Evolutionary conservation across 2,797 vertebrate genomes (phyloP).

Genomic region (Tauraco hartlaubi): DNA sequence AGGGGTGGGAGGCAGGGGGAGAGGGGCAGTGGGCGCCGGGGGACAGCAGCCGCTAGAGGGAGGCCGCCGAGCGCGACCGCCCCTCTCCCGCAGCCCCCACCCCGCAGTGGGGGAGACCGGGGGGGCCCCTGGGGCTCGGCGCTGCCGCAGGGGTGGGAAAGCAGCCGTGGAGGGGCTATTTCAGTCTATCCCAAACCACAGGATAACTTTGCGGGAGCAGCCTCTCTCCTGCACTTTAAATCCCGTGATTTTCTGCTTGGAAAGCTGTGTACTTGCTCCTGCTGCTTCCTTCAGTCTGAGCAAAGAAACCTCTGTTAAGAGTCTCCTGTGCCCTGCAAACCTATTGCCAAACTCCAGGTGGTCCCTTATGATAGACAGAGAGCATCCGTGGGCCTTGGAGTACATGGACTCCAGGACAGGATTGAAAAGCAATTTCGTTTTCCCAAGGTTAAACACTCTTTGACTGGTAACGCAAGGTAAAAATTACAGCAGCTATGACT

Average conservation of each 20-base stretch:
- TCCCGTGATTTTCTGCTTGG: neutral
- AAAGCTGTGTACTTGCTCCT: neutral
- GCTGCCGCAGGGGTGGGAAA: neutral
- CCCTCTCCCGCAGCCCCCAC: no score
- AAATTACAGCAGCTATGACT: rapidly evolving
- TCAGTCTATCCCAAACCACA: rapidly evolving
- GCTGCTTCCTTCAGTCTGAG: neutral
- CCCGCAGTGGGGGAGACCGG: no score
- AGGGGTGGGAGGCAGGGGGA: neutral
- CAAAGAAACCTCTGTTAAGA: neutral
- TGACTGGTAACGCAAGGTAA: neutral
- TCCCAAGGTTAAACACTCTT: neutral
- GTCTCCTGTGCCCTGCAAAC: neutral
- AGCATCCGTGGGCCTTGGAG: neutral
- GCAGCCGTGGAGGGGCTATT: rapidly evolving
- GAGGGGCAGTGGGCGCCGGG: no score
- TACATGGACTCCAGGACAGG: neutral
- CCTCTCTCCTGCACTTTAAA: neutral
- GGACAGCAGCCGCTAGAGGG: neutral
- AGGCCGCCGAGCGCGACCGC: neutral
- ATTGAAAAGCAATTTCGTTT: neutral
- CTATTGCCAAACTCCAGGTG: neutral
- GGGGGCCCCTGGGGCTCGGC: neutral
- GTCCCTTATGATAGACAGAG: neutral
- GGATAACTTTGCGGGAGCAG: neutral